Evolutionary conservation across 2,888 invertebrate species (phyloP), one percentile per base, ranked within the genome.

Genomic region (Creontiades dilutus): DNA sequence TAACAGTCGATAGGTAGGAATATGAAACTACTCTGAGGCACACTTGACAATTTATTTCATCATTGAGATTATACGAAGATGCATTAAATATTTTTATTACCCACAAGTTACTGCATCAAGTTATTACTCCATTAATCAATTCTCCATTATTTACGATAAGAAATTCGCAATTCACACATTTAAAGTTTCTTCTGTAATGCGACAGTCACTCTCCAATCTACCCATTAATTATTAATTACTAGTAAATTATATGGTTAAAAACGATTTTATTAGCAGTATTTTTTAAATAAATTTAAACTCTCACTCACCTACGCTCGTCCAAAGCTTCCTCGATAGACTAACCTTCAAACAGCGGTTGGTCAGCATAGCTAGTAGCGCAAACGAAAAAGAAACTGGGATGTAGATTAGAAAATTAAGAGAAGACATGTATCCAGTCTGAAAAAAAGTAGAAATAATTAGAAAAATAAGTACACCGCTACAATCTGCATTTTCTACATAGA

Each of bases 261-360:
- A 7, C 7, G 37, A 37, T 4, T 37, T 37, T 37, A 7, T 16
- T 11, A 7, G 11, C 3, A 52, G 16, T 52, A 52, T 52, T 52
- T 52, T 52, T 52, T 2, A 7, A 7, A 52, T 52, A 11, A 52
- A 52, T 14, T 7, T 52, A 13, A 52, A 52, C 11, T 37, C 28
- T 27, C 12, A 75, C 86, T 75, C 47, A 75, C 86, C 86, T 3
- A 86, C 48, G 14, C 46, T 47, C 5, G n/a, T 86, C 86, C 86
- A 86, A 12, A 86, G 46, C 46, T 86, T 86, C 19, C 86, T 86
- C 13, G 68, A 75, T 9, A 75, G 28, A 23, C 19, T 19, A 37
- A 14, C 9, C 9, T 47, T 68, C 27, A 46, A 4, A n/a, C n/a
- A 28, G 11, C 37, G 11, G 11, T 4, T 37, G 37, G 55, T 37